Evolutionary conservation across 2,888 invertebrate species (phyloP).

Genomic region (Pollenia amentaria): DNA sequence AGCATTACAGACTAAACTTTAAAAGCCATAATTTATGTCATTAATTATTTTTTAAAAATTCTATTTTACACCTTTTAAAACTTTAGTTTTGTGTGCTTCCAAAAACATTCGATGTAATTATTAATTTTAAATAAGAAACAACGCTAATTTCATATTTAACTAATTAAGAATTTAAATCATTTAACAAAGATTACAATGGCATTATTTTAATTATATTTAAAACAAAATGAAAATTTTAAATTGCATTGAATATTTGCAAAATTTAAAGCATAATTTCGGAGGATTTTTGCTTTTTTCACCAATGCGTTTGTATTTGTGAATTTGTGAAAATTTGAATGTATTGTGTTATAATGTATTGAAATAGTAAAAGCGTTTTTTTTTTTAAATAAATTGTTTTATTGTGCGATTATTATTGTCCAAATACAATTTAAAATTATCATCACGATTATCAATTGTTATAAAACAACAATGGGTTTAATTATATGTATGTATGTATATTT

Average conservation of each 20-base stretch:
- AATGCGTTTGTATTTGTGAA: not conserved
- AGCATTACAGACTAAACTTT: no score
- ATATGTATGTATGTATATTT: conserved; percentile 35
- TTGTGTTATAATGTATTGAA: conserved; percentile 3
- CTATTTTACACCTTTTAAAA: no score
- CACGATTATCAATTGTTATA: conserved; percentile 70
- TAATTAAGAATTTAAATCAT: conserved; percentile 47
- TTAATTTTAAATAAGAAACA: no score
- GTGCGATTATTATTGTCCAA: conserved; percentile 49
- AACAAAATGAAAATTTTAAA: conserved; percentile 18
- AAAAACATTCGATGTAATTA: no score
- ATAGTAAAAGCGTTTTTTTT: conserved; percentile 9
- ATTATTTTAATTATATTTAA: conserved; percentile 54
- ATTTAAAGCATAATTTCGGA: conserved; percentile 24
- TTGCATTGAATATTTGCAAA: not conserved
- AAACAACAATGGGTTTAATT: conserved; percentile 63
- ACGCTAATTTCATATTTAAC: conserved; percentile 4
- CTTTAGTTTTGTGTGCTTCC: no score
- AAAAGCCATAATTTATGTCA: no score
- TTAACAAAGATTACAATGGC: conserved; percentile 26
- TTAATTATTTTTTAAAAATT: no score
- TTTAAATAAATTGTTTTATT: not conserved
- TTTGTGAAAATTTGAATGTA: not conserved
- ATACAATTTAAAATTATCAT: conserved; percentile 65
- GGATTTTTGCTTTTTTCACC: not conserved